Conservation (phyloP, 2,888 invertebrate species). For the Acanthosepion esculentum region DNA sequence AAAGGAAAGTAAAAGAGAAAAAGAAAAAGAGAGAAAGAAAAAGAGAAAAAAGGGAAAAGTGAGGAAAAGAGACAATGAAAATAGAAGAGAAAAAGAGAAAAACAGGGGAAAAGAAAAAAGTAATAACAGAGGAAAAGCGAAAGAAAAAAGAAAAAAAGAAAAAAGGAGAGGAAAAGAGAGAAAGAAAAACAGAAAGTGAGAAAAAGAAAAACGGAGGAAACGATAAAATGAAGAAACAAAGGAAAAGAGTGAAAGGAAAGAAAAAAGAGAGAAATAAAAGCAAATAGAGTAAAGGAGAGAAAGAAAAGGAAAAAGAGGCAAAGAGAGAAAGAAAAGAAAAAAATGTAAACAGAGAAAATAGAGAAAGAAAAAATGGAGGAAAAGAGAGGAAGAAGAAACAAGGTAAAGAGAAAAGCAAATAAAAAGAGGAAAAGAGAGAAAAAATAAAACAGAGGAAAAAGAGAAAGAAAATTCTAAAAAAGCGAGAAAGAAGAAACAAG, state of each 20-base stretch:
- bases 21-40: not conserved
- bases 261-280: not conserved
- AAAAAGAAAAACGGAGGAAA: not conserved
- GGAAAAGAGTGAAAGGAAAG: not conserved
- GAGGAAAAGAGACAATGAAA: not conserved
- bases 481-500: not conserved
- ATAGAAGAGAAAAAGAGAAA: rapidly evolving
- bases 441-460: no score
- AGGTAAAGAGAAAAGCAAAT: not conserved
- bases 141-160: not conserved
- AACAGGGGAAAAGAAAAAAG: not conserved
- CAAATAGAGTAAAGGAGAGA: no score
- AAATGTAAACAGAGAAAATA: not conserved
- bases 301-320: not conserved
- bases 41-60: not conserved
- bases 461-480: no score
- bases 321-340: not conserved
- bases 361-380: not conserved
- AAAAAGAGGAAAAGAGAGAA: not conserved
- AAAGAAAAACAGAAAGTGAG: not conserved
- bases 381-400: not conserved
- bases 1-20: not conserved
- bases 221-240: not conserved
- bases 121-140: no score
- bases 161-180: not conserved